phyloP scores from a whole-genome alignment of 2,113 vertebrate species.

The Epinephelus moara region DNA sequence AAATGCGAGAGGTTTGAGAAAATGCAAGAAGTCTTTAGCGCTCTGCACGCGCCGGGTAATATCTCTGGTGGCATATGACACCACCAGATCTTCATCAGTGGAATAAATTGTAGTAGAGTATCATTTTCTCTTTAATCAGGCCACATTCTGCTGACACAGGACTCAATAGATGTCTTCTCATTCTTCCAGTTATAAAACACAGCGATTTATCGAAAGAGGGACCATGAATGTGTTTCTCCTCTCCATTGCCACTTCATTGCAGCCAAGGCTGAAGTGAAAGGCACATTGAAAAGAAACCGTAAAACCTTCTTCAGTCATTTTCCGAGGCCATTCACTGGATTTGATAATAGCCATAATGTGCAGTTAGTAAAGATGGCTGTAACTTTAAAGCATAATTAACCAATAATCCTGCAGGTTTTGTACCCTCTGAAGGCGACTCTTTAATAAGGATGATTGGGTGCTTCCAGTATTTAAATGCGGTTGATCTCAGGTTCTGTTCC shows the following conservation, averaged over 20 bases:
- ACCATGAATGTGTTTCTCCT: slow-evolving; percentile 17
- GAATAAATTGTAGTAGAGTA: slow-evolving; percentile 46
- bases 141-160: slow-evolving; percentile 48
- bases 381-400: slow-evolving; percentile 11
- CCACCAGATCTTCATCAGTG: slow-evolving; percentile 61
- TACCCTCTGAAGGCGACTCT: neutral
- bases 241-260: slow-evolving; percentile 37
- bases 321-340: slow-evolving; percentile 21
- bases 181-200: slow-evolving; percentile 48
- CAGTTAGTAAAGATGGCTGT: slow-evolving; percentile 28
- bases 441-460: slow-evolving; percentile 16
- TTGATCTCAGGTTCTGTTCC: slow-evolving; percentile 29
- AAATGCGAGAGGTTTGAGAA: slow-evolving; percentile 55
- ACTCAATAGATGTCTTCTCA: slow-evolving; percentile 35
- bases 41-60: neutral
- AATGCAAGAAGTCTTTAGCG: slow-evolving; percentile 34
- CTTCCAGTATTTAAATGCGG: slow-evolving; percentile 14
- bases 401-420: slow-evolving; percentile 16
- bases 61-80: slow-evolving; percentile 41
- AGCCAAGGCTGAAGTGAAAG: slow-evolving; percentile 44
- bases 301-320: slow-evolving; percentile 31
- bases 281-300: slow-evolving; percentile 27
- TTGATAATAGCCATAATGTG: slow-evolving; percentile 31
- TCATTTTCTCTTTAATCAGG: slow-evolving; percentile 60
- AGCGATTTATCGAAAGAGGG: neutral